phyloP scores from a whole-genome alignment of 2,888 invertebrate species.

The Plutella xylostella region DNA sequence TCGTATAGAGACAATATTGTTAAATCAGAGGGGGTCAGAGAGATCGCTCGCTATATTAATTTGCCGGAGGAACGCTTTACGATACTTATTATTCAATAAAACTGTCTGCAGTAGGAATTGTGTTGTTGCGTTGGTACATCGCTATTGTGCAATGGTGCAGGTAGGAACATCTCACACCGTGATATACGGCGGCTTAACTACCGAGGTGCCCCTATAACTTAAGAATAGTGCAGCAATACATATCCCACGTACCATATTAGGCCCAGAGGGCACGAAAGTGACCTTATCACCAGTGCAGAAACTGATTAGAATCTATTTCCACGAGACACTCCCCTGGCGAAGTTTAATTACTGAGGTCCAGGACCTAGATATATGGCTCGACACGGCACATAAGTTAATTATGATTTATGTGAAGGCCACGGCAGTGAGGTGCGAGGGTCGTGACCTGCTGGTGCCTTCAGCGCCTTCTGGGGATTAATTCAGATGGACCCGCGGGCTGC shows the following conservation, averaged over 20 bases:
- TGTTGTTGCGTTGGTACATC: constrained; percentile 23
- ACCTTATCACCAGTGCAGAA: too few relatives aligned
- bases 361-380: too few relatives aligned
- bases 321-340: too few relatives aligned
- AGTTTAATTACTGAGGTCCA: too few relatives aligned
- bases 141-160: constrained; percentile 5
- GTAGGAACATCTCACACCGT: too few relatives aligned
- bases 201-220: too few relatives aligned
- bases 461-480: background rate
- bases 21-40: constrained; percentile 40
- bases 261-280: too few relatives aligned
- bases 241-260: too few relatives aligned
- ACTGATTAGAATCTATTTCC: too few relatives aligned
- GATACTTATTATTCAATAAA: constrained; percentile 49
- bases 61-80: constrained; percentile 36
- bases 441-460: constrained; percentile 4
- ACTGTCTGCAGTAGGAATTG: constrained; percentile 34
- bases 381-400: constrained; percentile 4
- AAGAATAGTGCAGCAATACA: too few relatives aligned
- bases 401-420: background rate
- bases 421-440: constrained; percentile 1
- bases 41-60: constrained; percentile 25
- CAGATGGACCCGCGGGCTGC: constrained; percentile 9
- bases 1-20: constrained; percentile 42
- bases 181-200: too few relatives aligned